Evolutionary conservation across 2,113 vertebrate species (phyloP), one percentile per base, ranked within the genome.

Genomic region (Galbula dea): DNA sequence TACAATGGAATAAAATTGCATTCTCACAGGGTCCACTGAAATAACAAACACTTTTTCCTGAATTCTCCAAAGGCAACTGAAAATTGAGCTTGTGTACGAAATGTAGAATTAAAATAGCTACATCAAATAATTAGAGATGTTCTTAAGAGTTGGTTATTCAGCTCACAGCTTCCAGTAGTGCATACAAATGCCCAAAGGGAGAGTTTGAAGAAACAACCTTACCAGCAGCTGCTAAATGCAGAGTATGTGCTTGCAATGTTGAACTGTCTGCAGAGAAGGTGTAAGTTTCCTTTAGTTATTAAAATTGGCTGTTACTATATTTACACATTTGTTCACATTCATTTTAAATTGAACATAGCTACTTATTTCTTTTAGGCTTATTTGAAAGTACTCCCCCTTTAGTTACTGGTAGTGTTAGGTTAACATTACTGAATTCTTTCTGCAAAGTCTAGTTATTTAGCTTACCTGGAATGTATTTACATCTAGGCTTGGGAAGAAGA

Each of bases 11-110:
- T 46, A 83, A 86, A 74, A 88, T 66, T 46, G 8, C 8, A 15
- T 46, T 83, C 63, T 95, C 21, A 39, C 9, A 77, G 16, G n/a
- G 51, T 54, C 34, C 41, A 66, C 34, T 87, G 71, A n/a, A 52
- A 63, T 81, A 91, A 48, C 34, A 66, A 83, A 65, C 34, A 76
- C 15, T 86, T 46, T 43, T 67, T 92, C n/a, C 48, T 59, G 23
- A 88, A 74, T 80, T 63, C 86, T 88, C 73, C 39, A 86, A 77
- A 83, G 66, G 19, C 23, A 95, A n/a, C 18, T 27, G 23, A 7
- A 63, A 88, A 83, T 46, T 69, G 18, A 74, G 37, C 19, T 61
- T 76, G 11, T 71, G 18, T 57, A 88, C 51, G 86, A 86, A 88
- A 58, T 46, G 32, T 88, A 76, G 20, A 81, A 63, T 55, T 85